Evolutionary conservation across 2,113 vertebrate species (phyloP), one percentile per base, ranked within the genome.

Genomic region (Ceratotherium simum): DNA sequence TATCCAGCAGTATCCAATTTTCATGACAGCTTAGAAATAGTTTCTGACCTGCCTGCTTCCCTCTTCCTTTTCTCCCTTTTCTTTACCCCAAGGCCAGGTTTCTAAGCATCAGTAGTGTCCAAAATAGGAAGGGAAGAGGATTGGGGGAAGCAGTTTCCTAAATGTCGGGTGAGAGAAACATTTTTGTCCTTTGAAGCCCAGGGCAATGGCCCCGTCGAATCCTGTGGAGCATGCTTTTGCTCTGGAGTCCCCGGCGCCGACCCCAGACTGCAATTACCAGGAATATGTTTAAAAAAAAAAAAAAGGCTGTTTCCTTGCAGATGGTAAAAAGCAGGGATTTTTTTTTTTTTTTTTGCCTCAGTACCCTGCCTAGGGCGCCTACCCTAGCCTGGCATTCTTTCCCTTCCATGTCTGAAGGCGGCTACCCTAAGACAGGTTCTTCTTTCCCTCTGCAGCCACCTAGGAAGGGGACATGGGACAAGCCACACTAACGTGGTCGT

Each of bases 141-240:
- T 16, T 58, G 23, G 8, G 17, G 36, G 20, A 75, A 10, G 5
- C 60, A 23, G 56, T 93, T 91, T 89, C 36, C 31, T 69, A 78
- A 72, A 82, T 60, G 29, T 84, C 25, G 65, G 54, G 31, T 79
- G 16, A 85, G 64, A 95, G 58, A 97, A 93, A 79, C 31, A 91
- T 58, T 86, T 95, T 81, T 95, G 86, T 90, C 80, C 46, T 84
- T 82, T 78, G 36, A 76, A 90, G 62, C 42, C 33, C 46, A 88
- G 36, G n/a, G 31, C 3, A 12, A 73, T 54, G 67, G 33, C 10
- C 31, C 33, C n/a, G 33, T 78, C 16, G 20, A 75, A 84, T 46
- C 62, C 9, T 29, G 39, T 70, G 23, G 75, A 64, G 46, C 3
- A 33, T 54, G 51, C 36, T 93, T 90, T 86, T 60, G 11, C 73